These are phyloP conservation scores for Hoplostethus atlanticus DNA, from an alignment of 2,797 vertebrate species.

Conservation along the genomic window DNA sequence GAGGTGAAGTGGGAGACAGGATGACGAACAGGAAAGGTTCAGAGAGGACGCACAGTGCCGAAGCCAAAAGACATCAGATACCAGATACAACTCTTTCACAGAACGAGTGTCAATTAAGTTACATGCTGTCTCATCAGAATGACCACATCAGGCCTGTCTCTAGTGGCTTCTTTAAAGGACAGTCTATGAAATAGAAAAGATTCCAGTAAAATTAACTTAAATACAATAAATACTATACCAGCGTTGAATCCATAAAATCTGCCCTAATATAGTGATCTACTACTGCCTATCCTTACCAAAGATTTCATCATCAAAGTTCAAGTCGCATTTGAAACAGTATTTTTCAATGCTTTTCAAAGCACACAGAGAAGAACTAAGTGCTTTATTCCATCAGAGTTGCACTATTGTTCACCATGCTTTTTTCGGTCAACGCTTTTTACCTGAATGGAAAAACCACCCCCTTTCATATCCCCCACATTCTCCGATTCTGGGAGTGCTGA, in stretches of 20 bases:
- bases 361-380: conserved; percentile 24
- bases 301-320: conserved; percentile 71
- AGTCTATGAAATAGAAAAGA: conserved; percentile 50
- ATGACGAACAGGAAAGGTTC: conserved; percentile 25
- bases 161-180: conserved; percentile 71
- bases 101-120: conserved; percentile 79
- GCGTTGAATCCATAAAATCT: conserved; percentile 55
- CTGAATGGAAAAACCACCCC: conserved; percentile 71
- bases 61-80: conserved; percentile 21
- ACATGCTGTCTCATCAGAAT: conserved; percentile 52
- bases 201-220: conserved; percentile 57
- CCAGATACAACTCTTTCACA: conserved; percentile 51
- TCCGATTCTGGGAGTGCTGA: conserved; percentile 70
- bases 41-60: conserved; percentile 12
- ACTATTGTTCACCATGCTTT: conserved; percentile 58
- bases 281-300: conserved; percentile 55
- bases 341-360: conserved; percentile 55
- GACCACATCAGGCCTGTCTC: conserved; percentile 45
- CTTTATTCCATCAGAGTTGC: conserved; percentile 55
- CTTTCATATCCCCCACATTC: conserved; percentile 65
- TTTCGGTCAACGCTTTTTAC: conserved; percentile 66
- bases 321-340: conserved; percentile 56
- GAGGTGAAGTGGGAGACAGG: conserved; percentile 14
- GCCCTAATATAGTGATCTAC: conserved; percentile 60
- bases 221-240: conserved; percentile 60